Evolutionary conservation across 2,113 vertebrate genomes (phyloP).

Genomic region (Polypterus senegalus): DNA sequence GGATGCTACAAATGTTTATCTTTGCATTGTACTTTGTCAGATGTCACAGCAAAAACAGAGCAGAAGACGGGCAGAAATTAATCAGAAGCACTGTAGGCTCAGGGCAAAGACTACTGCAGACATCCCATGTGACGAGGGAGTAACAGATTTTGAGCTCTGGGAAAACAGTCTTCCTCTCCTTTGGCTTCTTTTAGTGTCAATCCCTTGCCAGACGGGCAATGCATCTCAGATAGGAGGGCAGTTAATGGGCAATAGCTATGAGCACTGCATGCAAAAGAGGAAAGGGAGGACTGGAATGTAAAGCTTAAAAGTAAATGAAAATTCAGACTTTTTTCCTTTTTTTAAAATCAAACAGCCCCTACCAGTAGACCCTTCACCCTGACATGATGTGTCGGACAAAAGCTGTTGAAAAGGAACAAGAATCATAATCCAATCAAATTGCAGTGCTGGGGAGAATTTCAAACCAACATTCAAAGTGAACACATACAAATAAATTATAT

Average conservation of each 20-base stretch:
- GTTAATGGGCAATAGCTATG: slow-evolving; percentile 31
- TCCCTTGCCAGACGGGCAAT: slow-evolving; percentile 8
- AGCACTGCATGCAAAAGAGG: slow-evolving; percentile 44
- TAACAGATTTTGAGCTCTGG: neutral
- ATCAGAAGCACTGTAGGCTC: neutral
- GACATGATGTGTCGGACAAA: slow-evolving; percentile 65
- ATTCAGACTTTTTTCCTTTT: neutral
- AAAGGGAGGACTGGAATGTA: slow-evolving; percentile 19
- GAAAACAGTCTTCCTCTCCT: neutral
- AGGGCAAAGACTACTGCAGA: neutral
- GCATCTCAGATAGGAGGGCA: slow-evolving; percentile 7
- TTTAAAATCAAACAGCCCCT: slow-evolving; percentile 24
- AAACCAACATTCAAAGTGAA: too few species aligned
- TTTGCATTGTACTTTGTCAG: too few species aligned
- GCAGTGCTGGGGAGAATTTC: too few species aligned
- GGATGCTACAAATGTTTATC: too few species aligned
- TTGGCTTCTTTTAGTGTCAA: neutral
- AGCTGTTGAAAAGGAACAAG: slow-evolving; percentile 52
- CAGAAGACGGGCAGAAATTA: neutral
- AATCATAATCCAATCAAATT: slow-evolving; percentile 13
- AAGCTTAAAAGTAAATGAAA: slow-evolving; percentile 22
- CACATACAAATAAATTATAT: too few species aligned
- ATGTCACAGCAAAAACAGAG: neutral
- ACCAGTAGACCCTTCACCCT: slow-evolving; percentile 45
- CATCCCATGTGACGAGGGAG: neutral